Evolutionary conservation across 2,888 invertebrate species (phyloP).

Genomic region (Orthosia cruda): DNA sequence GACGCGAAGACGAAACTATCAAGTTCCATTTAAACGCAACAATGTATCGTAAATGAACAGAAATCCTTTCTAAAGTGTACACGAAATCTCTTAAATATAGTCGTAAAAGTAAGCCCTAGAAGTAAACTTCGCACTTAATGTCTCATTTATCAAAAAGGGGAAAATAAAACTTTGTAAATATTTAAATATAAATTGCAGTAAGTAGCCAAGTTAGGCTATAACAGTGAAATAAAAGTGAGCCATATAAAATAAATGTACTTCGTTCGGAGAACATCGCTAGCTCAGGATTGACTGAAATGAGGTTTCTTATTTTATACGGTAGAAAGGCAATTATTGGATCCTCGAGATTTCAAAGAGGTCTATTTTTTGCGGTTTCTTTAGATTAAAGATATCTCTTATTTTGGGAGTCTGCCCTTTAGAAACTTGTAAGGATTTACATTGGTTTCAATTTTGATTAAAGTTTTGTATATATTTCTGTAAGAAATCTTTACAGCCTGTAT

Average conservation of each 20-base stretch:
- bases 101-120: conserved; percentile 45
- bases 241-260: conserved; percentile 42
- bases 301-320: conserved; percentile 33
- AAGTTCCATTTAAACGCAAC: conserved; percentile 17
- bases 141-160: conserved; percentile 48
- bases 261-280: conserved; percentile 30
- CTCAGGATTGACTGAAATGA: conserved; percentile 54
- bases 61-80: conserved; percentile 7
- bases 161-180: conserved; percentile 47
- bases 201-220: conserved; percentile 42
- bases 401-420: neutral
- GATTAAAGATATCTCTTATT: neutral
- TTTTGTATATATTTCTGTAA: neutral
- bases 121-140: conserved; percentile 21
- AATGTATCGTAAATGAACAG: conserved; percentile 6
- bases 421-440: neutral
- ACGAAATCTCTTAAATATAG: conserved; percentile 17
- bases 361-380: conserved; percentile 35
- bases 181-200: conserved; percentile 56
- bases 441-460: conserved; percentile 12
- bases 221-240: conserved; percentile 45
- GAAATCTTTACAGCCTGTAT: neutral
- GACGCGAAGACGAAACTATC: neutral
- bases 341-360: conserved; percentile 43
- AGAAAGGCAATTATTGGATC: conserved; percentile 57